Evolutionary conservation across 30 jellyfish, hydroid and myxozoan genomes (phyloP), one percentile per base, ranked within the genome.

Genomic region (Hydractinia echinata): DNA sequence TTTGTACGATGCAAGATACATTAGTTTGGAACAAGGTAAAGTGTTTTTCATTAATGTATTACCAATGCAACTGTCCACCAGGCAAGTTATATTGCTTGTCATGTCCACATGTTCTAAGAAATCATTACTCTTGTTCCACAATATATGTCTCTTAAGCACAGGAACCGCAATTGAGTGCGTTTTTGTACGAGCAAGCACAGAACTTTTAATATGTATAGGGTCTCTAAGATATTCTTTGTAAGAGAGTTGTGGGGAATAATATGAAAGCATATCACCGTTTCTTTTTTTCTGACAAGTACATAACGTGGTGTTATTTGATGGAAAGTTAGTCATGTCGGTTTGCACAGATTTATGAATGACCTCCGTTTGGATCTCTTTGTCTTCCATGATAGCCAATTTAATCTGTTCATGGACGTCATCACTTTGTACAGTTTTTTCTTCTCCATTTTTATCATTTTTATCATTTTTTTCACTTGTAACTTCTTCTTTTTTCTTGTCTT

Each of bases 301-400:
- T 4, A 64, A n/a, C 7, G 51, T 44, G 19, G 19, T 64, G 8
- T 44, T n/a, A 64, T 64, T 51, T n/a, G 19, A 9, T n/a, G 6
- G 74, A 14, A 60, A 56, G 18, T 50, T 13, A 11, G 83, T 30
- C 15, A 20, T 10, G 52, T 92, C 98, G 9, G 98, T 92, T 76
- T 92, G 98, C 16, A 86, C 96, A 6, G 96, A 88, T 79, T 92
- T 92, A 88, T 86, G 96, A 58, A 83, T 83, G 8, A 79, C 84
- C n/a, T 81, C 81, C 5, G 98, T 92, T 61, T 92, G 98, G 3
- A 92, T 95, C 9, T 92, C 98, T 79, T 92, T 86, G 73, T 92
- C 98, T 62, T 61, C 54, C 76, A 85, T 90, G 15, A 48, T 39
- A 30, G 44, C 44, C 85, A 66, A 52, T 55, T 82, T 69, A n/a